Percentiles rank a stretch among this genome's conserved stretches.
phyloP scores from a whole-genome alignment of 2,888 invertebrate species.

The Ceriagrion tenellum region DNA sequence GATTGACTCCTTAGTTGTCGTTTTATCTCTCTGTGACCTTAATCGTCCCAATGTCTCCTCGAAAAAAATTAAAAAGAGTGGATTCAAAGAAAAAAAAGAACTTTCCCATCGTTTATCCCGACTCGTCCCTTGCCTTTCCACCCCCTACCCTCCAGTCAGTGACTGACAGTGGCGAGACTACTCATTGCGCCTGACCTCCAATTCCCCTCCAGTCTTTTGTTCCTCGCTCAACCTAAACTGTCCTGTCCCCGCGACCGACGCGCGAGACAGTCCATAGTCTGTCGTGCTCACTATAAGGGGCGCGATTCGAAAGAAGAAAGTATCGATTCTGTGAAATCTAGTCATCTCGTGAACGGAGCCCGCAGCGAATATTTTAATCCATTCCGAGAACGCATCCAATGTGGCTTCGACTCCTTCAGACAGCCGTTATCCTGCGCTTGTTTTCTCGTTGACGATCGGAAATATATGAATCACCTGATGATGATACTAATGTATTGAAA shows the following conservation, averaged over 20 bases:
- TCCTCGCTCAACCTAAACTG: background rate
- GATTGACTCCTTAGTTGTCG: background rate
- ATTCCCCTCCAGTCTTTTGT: background rate
- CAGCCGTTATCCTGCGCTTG: no score
- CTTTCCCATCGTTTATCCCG: background rate
- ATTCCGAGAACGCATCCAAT: no score
- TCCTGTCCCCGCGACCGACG: background rate
- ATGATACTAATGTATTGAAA: no score
- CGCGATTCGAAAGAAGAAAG: no score
- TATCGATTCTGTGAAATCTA: no score
- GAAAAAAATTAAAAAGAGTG: background rate
- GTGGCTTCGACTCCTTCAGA: no score
- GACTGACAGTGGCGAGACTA: background rate
- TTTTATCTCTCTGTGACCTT: background rate
- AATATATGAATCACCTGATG: no score
- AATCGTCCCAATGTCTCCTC: background rate
- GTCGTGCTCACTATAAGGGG: background rate
- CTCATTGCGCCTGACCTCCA: background rate
- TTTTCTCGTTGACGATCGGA: no score
- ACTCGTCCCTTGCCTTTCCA: background rate
- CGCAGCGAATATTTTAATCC: no score
- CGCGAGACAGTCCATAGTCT: background rate
- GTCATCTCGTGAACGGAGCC: no score
- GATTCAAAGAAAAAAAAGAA: background rate
- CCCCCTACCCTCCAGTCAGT: background rate